Base-by-base conservation (phyloP, 1,140 invertebrate species). In the Drosophila gunungcola region DNA sequence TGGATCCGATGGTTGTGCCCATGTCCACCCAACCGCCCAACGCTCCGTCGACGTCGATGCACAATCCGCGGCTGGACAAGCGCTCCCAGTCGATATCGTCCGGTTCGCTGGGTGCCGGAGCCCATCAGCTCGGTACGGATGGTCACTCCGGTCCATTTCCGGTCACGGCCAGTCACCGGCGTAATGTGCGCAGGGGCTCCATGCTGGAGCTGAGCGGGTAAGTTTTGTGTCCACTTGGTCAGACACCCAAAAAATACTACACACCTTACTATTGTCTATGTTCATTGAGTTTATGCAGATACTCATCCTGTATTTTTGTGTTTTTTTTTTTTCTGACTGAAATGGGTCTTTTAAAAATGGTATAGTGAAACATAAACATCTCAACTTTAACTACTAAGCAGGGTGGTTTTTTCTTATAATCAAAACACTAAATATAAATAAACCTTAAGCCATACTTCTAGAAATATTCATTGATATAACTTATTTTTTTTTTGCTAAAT, bases 201-300 rank as follows among this genome's bases (percentile, higher is more conserved):
- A 95, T 95, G 94, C 91, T 95, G 76, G 95, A 95, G 90, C 92
- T 95, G 10, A 95, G 94, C 70, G 95, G 95, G 95, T 95, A 93
- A 92, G 94, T 94, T 60, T 12, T 4, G 25, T 54, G 34, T 68
- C 36, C 38, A 56, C 45, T 45, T 43, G 45, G 45, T 29, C 53
- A 55, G 49, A 45, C 62, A 64, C 70, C 12, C n/a, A 56, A 51
- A 41, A 27, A 21, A 21, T n/a, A n/a, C 34, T 56, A 51, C 60
- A 29, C 49, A 46, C 48, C 11, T 55, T 32, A 32, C 29, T 32
- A 42, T 29, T 39, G 46, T 90, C 52, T 77, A 32, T 80, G 64
- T 77, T 65, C 52, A 60, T 76, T 62, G 43, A 27, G 45, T 74
- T 49, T 64, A 39, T 73, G 43, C 38, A 38, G 29, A 68, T 51